Base-by-base conservation (phyloP, 2,888 invertebrate genomes). In the Amblyteles armatorius region DNA sequence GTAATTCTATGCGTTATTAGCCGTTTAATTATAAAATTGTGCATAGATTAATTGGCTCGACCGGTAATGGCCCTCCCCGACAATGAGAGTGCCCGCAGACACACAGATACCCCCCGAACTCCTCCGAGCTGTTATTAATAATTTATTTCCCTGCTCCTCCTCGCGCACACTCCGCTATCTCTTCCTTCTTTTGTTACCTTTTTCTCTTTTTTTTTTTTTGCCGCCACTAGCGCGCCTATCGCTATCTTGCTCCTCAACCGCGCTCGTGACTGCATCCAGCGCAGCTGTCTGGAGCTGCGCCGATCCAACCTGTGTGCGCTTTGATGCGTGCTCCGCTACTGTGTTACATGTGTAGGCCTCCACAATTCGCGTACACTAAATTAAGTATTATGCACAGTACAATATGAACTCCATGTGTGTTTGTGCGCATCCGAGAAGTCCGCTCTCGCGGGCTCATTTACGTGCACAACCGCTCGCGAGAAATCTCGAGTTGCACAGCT, bases 11-110 rank as follows among this genome's bases (percentile, higher is more conserved):
- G 92, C 92, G 91, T 91, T 92, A 94, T 94, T 93, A 94, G 93
- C 90, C 92, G 89, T 93, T 93, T 93, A 93, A 93, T 93, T 94
- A 93, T 92, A 91, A 94, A 93, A 93, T 93, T 93, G 92, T 92
- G 93, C 92, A 92, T 92, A 92, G 92, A 93, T 93, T 94, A 94
- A 93, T 93, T 94, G 93, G 92, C 92, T 92, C 77, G 81, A 77
- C 90, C 91, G 89, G 92, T 92, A 92, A 93, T 92, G 91, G 92
- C 90, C 88, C 90, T 86, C 79, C 71, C 57, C 88, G 91, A 92
- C 92, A 91, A 91, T 91, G 90, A 89, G 87, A 89, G 87, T 88
- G 87, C 89, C 84, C 84, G 88, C 84, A 86, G 85, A 83, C 73
- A 50, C 9, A 82, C 74, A 36, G 72, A 74, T 78, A 82, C 55